These are phyloP conservation scores for Zaprionus gabonicus DNA, from an alignment of 1,140 invertebrate genomes.

Conservation along the genomic window DNA sequence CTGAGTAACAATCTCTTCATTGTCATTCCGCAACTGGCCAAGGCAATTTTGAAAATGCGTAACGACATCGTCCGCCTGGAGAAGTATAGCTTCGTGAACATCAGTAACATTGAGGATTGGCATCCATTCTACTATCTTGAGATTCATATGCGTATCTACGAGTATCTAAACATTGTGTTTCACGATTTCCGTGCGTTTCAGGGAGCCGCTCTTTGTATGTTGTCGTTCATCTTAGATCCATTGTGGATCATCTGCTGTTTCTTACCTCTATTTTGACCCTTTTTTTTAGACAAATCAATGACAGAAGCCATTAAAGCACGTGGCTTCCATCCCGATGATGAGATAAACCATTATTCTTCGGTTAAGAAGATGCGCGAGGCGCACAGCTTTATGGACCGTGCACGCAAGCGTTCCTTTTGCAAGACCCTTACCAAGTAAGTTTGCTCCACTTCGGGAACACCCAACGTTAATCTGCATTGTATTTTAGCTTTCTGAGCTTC, in stretches of 20 bases:
- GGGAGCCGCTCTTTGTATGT: slow-evolving; percentile 66
- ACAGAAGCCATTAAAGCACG: slow-evolving; percentile 89
- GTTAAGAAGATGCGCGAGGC: slow-evolving; percentile 86
- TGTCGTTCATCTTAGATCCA: slow-evolving; percentile 8
- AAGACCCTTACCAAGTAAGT: slow-evolving; percentile 86
- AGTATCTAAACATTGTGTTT: slow-evolving; percentile 56
- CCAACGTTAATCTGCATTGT: too few species aligned
- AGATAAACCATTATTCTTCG: slow-evolving; percentile 85
- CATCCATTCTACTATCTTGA: slow-evolving; percentile 89
- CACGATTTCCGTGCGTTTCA: slow-evolving; percentile 66
- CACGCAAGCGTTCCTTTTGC: slow-evolving; percentile 91
- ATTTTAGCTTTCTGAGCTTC: slow-evolving; percentile 62
- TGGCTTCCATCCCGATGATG: slow-evolving; percentile 90
- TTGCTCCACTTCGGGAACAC: not conserved
- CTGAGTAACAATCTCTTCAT: slow-evolving; percentile 90
- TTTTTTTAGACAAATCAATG: slow-evolving; percentile 85
- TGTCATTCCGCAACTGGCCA: slow-evolving; percentile 89
- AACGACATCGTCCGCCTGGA: slow-evolving; percentile 89
- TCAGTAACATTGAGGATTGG: slow-evolving; percentile 86
- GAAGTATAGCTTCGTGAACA: slow-evolving; percentile 87
- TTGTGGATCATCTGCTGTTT: not conserved
- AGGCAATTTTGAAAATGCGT: slow-evolving; percentile 89
- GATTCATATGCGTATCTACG: slow-evolving; percentile 86
- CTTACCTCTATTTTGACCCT: not conserved
- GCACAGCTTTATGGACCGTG: slow-evolving; percentile 93